Base-by-base conservation (phyloP, 1,140 invertebrate genomes). In the Tetramorium alpestre region DNA sequence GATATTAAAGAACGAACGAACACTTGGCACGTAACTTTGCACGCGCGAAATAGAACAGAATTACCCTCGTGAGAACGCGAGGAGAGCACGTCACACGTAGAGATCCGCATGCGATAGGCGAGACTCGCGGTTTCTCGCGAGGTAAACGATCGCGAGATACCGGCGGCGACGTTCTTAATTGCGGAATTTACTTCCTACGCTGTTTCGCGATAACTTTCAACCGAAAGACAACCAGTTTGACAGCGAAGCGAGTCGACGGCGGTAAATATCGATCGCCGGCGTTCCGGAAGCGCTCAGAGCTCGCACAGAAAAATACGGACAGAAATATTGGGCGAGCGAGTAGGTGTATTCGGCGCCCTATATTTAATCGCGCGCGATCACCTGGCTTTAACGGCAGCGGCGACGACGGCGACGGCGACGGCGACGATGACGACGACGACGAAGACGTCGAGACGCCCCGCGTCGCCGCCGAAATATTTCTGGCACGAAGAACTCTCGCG, bases 321-420 rank as follows among this genome's bases (percentile, higher is more conserved):
- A 72, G 85, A 90, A 87, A 87, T 89, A 87, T 90, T 90, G 58
- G 69, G 64, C 47, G 77, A 41, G 69, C 25, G 41, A 16, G 58
- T 89, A 87, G 73, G 22, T 81, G 84, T 77, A 88, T 88, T 91
- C 86, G 41, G 64, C 58, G 75, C 90, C 89, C 91, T 90, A 92
- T 91, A 92, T 92, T 92, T 92, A 90, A 92, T 91, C 89, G 67
- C 76, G 72, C 89, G 75, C 87, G 47, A 90, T 91, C 90, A 92
- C 90, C 91, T 92, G 91, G 89, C 76, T 89, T 33, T 33, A 33
- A 33, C 33, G 33, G 33, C 33, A 33, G 41, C 28, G 72, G 41
- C 28, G 72, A 44, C 90, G 78, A 87, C 49, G 47, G 60, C 38
- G 41, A 54, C 28, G 13, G 38, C 51, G 33, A 54, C 44, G 11